A percentile compares a stretch with the other conserved stretches of the same genome.
Evolutionary conservation across 2,797 vertebrate species (phyloP).

Genomic region (Crypturellus tataupa): DNA sequence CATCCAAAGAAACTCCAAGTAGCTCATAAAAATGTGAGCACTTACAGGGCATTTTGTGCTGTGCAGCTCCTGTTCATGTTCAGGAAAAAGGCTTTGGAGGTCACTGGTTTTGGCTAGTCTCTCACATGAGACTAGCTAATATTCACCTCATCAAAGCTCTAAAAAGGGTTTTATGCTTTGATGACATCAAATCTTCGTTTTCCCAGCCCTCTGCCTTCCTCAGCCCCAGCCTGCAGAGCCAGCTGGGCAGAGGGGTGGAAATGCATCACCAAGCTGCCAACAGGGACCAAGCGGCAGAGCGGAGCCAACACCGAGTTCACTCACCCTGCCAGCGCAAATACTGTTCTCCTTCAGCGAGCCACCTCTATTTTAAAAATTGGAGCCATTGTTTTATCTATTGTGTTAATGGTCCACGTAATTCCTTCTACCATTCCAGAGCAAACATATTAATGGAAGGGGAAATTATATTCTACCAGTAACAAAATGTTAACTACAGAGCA

Average conservation of each 20-base stretch:
- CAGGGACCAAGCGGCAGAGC: not conserved
- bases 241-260: not conserved
- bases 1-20: not conserved
- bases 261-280: not conserved
- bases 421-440: not conserved
- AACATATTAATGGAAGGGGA: not conserved
- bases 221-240: not conserved
- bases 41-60: not conserved
- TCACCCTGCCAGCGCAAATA: not conserved
- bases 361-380: not conserved
- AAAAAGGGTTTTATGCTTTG: not conserved
- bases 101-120: not conserved
- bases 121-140: not conserved
- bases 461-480: not conserved
- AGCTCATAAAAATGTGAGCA: not conserved
- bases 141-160: not conserved
- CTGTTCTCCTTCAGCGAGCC: not conserved
- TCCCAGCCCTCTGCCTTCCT: not conserved
- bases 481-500: not conserved
- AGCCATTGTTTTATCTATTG: not conserved
- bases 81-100: not conserved
- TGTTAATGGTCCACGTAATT: not conserved
- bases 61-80: not conserved
- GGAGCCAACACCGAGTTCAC: not conserved
- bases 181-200: not conserved